Evolutionary conservation across 2,888 invertebrate genomes (phyloP).

Genomic region (Ichneumon xanthorius): DNA sequence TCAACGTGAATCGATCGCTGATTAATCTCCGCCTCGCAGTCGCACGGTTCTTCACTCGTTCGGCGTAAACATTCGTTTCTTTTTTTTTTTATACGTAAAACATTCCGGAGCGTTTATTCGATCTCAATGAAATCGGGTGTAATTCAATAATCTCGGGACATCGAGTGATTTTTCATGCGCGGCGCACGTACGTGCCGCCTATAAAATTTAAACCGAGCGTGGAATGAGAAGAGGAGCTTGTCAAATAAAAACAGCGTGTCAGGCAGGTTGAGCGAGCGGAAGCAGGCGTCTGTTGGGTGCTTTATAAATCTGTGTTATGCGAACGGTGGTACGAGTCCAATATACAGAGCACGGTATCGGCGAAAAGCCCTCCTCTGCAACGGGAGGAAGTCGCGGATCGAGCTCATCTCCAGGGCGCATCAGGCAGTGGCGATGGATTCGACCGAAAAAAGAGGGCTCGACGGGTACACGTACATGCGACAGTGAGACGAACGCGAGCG

Average conservation of each 20-base stretch:
- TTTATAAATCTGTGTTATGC: slow-evolving; percentile 48
- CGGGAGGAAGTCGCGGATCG: slow-evolving; percentile 31
- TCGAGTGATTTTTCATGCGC: neutral
- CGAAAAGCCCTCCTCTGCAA: slow-evolving; percentile 16
- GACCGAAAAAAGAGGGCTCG: slow-evolving; percentile 41
- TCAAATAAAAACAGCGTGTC: slow-evolving; percentile 38
- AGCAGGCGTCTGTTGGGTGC: slow-evolving; percentile 36
- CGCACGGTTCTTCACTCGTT: neutral
- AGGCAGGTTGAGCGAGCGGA: slow-evolving; percentile 23
- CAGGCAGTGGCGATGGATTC: slow-evolving; percentile 8
- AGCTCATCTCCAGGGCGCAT: slow-evolving; percentile 6
- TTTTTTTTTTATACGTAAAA: no score
- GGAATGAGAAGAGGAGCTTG: slow-evolving; percentile 12
- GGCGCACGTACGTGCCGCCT: neutral
- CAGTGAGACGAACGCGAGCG: slow-evolving; percentile 55
- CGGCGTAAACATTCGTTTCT: no score
- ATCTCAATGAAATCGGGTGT: neutral
- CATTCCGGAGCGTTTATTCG: neutral
- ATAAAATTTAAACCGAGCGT: neutral
- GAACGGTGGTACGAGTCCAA: neutral
- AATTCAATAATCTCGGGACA: slow-evolving; percentile 20
- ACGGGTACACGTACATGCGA: slow-evolving; percentile 31
- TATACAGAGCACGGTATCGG: slow-evolving; percentile 6
- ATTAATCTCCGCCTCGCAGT: slow-evolving; percentile 13
- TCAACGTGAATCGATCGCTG: slow-evolving; percentile 57